Evolutionary conservation across 2,888 invertebrate species (phyloP).

Genomic region (Mamestra brassicae): DNA sequence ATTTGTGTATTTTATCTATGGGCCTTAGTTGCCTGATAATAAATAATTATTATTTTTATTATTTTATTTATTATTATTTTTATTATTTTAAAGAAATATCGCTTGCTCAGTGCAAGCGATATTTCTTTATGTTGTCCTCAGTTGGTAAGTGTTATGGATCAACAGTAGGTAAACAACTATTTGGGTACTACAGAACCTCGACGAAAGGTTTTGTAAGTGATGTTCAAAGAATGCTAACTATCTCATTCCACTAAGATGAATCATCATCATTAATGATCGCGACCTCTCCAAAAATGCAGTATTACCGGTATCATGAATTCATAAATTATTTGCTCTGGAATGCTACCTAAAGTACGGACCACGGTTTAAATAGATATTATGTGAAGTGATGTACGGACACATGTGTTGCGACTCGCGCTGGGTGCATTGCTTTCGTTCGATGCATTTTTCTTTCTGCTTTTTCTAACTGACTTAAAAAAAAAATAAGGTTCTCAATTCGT

Average conservation of each 20-base stretch:
- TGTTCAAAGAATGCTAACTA: conserved; percentile 4
- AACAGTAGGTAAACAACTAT: conserved; percentile 5
- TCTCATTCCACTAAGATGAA: conserved; percentile 22
- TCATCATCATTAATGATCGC: conserved; percentile 27
- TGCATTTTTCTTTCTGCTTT: no score
- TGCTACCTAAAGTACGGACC: background rate
- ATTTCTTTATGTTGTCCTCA: background rate
- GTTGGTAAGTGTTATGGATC: background rate
- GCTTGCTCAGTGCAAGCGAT: no score
- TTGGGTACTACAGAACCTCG: no score
- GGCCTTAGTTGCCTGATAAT: no score
- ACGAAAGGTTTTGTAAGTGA: background rate
- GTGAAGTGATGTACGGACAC: no score
- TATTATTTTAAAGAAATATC: no score
- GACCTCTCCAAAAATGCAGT: conserved; percentile 29
- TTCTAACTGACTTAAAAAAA: no score
- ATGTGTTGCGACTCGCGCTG: background rate
- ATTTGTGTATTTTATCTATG: no score
- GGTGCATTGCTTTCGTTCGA: background rate
- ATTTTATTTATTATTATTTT: no score
- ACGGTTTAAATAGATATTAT: background rate
- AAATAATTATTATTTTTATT: no score
- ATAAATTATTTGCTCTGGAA: conserved; percentile 22
- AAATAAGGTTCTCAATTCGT: no score
- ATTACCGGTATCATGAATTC: conserved; percentile 24